Evolutionary conservation across 2,888 invertebrate species (phyloP).

Genomic region (Tachina grossa): DNA sequence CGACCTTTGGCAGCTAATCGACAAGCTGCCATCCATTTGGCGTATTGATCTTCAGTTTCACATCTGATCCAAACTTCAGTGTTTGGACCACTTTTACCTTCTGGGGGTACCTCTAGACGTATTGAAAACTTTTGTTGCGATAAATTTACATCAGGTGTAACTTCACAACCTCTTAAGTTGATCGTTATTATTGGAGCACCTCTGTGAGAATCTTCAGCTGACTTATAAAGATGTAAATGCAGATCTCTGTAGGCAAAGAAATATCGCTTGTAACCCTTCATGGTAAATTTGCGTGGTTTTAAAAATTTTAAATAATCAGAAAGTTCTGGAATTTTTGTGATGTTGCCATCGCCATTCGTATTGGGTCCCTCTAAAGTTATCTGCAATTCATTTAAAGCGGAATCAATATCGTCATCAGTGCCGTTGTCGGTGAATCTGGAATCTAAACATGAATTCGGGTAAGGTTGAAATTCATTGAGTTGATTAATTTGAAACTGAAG

Average conservation of each 20-base stretch:
- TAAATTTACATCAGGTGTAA: conserved; percentile 97
- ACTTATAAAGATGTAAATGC: conserved; percentile 92
- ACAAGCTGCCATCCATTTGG: conserved; percentile 99
- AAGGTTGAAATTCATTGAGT: conserved; percentile 85
- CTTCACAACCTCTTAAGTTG: conserved; percentile 96
- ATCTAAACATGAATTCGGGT: conserved; percentile 77
- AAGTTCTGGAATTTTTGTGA: conserved; percentile 97
- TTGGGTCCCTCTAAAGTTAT: conserved; percentile 93
- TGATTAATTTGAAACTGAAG: conserved; percentile 95
- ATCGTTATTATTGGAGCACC: conserved; percentile 89
- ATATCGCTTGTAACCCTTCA: conserved; percentile 97
- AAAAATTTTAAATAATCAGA: conserved; percentile 96
- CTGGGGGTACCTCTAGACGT: conserved; percentile 95
- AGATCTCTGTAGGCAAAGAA: conserved; percentile 98
- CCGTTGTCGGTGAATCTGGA: conserved; percentile 77
- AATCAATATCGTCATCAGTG: conserved; percentile 96
- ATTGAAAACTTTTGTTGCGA: conserved; percentile 96
- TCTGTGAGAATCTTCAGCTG: conserved; percentile 89
- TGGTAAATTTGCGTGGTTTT: conserved; percentile 97
- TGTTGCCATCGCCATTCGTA: conserved; percentile 88
- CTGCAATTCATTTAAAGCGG: conserved; percentile 95
- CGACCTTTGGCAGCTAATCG: conserved; percentile 97
- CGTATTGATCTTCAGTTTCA: conserved; percentile 97
- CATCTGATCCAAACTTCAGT: conserved; percentile 98
- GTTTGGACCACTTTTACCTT: conserved; percentile 98